Evolutionary conservation across 1,140 invertebrate genomes (phyloP), one percentile per base, ranked within the genome.

Genomic region (Megalopta genalis): DNA sequence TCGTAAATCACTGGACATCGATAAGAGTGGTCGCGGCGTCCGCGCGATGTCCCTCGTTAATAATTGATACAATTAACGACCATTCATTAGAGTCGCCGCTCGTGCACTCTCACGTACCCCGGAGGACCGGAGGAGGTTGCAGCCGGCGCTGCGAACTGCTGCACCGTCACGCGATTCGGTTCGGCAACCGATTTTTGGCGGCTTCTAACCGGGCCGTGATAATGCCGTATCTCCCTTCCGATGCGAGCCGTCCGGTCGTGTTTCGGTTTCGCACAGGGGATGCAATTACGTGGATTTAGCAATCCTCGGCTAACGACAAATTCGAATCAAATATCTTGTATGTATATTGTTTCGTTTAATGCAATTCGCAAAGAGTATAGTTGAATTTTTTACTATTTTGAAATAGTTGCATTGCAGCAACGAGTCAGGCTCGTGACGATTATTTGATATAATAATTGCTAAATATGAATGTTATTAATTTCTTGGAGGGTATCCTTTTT

Each of bases 11-110:
- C 79, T 71, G 77, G 60, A 82, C 87, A 90, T 90, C 89, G 88
- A 90, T 90, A 90, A 90, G 87, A 86, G 83, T 85, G 72, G 77
- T 88, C 79, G 87, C 80, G 80, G 82, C 77, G 77, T 83, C 71
- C 85, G 80, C 79, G 79, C 76, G 75, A 82, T 79, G 84, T 88
- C 80, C 84, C 88, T 90, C 87, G 87, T 90, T 90, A 88, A 90
- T 89, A 89, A 90, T 89, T 90, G 88, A 90, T 90, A 88, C 88
- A 90, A 89, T 90, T 90, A 90, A 90, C 85, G 82, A 77, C 70
- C 87, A 89, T 89, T 90, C 85, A 89, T 90, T 90, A 89, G 84
- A 89, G 72, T 62, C 64, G 59, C 52, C 54, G 62, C 52, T 42
- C 65, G 70, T 78, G 49, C 69, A 65, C 75, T 32, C 32, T 32